Base-by-base conservation (phyloP, 2,888 invertebrate species). In the Lepidonotus clava region DNA sequence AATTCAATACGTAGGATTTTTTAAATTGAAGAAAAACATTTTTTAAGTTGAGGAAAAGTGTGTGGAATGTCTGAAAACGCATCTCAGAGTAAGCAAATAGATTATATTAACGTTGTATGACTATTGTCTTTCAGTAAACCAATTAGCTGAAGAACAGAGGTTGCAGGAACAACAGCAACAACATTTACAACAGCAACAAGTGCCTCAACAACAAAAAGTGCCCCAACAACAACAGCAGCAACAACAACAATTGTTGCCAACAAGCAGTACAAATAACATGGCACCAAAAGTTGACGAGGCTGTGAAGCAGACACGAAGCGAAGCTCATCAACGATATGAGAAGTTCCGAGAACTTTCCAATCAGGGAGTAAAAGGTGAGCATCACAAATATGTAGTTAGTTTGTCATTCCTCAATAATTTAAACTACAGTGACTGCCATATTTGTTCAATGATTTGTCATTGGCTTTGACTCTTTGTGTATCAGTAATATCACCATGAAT, bases 311-410 rank as follows among this genome's bases (percentile, higher is more conserved):
- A 89, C 91, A 18, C 88, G 92, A 21, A 89, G 91, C 71, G 93
- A 93, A 86, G 93, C 93, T 6, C 91, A 90, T 83, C 88, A 87
- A 46, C 87, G 92, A 21, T 92, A 90, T 84, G 90, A 92, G 38
- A 91, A 92, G 85, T 91, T 93, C 88, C 89, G 90, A 56, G 89
- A 88, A 8, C 87, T 92, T 40, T 89, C 92, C 24, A 34, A 11
- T 46, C 51, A 41, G 11, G 80, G 80, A 32, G 80, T 41, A 0
- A 80, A 80, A 28, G 80, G 80, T 80, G 34, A 80, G 51, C 32
- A 21, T 51, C 11, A n/a, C n/a, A n/a, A 51, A 21, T 21, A 51
- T 21, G 21, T 21, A 51, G 21, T 11, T 51, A 51, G 51, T 14
- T 51, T 14, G 14, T 14, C 21, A 51, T 51, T 51, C 21, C 51